phyloP scores from a whole-genome alignment of 2,113 vertebrate species.

The Pseudorasbora parva region DNA sequence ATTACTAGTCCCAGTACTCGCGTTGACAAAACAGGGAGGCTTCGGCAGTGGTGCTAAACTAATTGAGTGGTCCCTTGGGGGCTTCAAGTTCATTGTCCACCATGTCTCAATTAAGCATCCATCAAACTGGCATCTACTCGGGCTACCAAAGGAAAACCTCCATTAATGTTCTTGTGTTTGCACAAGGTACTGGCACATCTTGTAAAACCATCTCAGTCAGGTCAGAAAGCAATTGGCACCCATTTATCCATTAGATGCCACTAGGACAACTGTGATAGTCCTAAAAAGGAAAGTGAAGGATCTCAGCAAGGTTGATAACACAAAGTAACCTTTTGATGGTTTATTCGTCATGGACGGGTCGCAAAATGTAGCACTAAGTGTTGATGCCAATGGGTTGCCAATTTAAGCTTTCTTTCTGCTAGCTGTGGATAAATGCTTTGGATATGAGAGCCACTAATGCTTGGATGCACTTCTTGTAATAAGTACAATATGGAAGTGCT shows the following conservation, averaged over 20 bases:
- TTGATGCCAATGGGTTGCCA: constrained; percentile 30
- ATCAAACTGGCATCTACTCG: constrained; percentile 33
- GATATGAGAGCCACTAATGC: constrained; percentile 33
- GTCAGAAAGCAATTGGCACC: background rate
- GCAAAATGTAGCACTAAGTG: constrained; percentile 8
- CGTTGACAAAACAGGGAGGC: constrained; percentile 62
- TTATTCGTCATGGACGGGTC: background rate
- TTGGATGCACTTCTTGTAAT: constrained; percentile 37
- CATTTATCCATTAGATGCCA: background rate
- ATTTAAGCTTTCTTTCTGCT: constrained; percentile 44
- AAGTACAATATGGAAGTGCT: constrained; percentile 28
- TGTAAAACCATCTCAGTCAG: background rate
- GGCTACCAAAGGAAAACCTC: constrained; percentile 3
- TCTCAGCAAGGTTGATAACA: background rate
- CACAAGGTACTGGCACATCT: too few species aligned
- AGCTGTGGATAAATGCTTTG: constrained; percentile 28
- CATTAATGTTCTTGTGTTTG: background rate
- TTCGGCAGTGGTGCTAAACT: constrained; percentile 67
- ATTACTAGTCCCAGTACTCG: constrained; percentile 39
- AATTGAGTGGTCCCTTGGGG: constrained; percentile 72
- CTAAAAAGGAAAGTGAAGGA: background rate
- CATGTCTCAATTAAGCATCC: constrained; percentile 72
- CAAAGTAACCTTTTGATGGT: background rate
- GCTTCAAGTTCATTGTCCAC: constrained; percentile 71
- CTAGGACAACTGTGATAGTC: background rate